A percentile compares a stretch with the other conserved stretches of the same genome.
Evolutionary conservation across 2,888 invertebrate species (phyloP).

Genomic region (Branchinecta sandiegonensis): DNA sequence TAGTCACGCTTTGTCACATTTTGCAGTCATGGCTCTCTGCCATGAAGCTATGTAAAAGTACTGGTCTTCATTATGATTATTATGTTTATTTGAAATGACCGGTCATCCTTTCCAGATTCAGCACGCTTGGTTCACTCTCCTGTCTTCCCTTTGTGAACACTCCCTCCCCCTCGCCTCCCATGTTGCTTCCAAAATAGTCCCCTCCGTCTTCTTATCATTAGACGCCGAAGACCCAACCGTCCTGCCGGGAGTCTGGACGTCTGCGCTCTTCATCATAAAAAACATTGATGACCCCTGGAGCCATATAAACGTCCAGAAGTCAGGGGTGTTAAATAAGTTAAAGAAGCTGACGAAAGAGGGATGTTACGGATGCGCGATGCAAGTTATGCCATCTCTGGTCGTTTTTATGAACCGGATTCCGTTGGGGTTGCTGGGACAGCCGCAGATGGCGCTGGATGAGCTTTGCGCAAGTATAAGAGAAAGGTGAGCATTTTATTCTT

Average conservation of each 20-base stretch:
- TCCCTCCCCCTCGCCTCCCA: neutral
- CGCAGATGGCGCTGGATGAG: neutral
- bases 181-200: neutral
- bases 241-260: neutral
- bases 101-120: neutral
- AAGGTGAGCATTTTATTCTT: neutral
- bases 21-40: too few species aligned
- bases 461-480: constrained; percentile 1
- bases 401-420: neutral
- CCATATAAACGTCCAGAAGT: neutral
- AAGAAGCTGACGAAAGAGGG: neutral
- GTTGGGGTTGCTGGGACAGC: neutral
- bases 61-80: too few species aligned
- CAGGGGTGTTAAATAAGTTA: neutral
- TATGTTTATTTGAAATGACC: too few species aligned
- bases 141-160: neutral
- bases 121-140: neutral
- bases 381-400: neutral
- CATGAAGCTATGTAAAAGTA: too few species aligned
- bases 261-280: neutral
- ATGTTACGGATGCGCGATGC: neutral
- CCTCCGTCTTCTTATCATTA: neutral
- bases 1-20: too few species aligned
- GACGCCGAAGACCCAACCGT: constrained; percentile 5
- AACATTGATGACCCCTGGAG: neutral